phyloP scores from a whole-genome alignment of 53 echinoderm and acorn worm species.

The Mesocentrotus franciscanus region DNA sequence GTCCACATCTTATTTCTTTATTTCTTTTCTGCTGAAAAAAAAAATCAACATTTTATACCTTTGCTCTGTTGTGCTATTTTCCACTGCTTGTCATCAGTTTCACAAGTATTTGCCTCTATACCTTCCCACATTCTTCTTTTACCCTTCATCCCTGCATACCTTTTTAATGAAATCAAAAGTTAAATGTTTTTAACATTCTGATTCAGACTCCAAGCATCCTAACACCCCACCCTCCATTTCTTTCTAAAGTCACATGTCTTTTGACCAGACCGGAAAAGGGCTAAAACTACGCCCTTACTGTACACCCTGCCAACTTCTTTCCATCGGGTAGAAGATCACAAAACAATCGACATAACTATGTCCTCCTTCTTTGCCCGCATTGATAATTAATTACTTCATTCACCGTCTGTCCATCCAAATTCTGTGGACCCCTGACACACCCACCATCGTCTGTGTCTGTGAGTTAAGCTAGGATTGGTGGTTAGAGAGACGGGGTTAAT shows the following conservation, averaged over 20 bases:
- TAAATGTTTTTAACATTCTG: background rate
- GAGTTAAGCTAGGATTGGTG: background rate
- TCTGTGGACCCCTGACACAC: background rate
- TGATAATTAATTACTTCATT: constrained; percentile 23
- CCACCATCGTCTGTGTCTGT: background rate
- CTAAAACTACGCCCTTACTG: background rate
- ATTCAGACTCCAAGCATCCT: background rate
- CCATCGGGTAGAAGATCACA: background rate
- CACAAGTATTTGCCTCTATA: background rate
- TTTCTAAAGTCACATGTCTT: background rate
- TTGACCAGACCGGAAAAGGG: background rate
- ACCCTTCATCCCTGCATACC: background rate
- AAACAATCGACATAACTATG: background rate
- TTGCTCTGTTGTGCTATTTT: background rate
- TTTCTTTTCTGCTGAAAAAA: background rate
- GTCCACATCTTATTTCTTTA: background rate
- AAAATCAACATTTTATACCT: no score
- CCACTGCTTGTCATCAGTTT: background rate
- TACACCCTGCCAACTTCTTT: background rate
- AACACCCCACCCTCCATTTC: background rate
- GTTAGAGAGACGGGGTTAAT: background rate
- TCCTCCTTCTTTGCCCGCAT: background rate
- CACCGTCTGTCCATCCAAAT: background rate
- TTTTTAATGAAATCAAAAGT: background rate
- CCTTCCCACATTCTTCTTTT: background rate